Conservation (phyloP, 2,113 vertebrate species). For the Fregata magnificens region DNA sequence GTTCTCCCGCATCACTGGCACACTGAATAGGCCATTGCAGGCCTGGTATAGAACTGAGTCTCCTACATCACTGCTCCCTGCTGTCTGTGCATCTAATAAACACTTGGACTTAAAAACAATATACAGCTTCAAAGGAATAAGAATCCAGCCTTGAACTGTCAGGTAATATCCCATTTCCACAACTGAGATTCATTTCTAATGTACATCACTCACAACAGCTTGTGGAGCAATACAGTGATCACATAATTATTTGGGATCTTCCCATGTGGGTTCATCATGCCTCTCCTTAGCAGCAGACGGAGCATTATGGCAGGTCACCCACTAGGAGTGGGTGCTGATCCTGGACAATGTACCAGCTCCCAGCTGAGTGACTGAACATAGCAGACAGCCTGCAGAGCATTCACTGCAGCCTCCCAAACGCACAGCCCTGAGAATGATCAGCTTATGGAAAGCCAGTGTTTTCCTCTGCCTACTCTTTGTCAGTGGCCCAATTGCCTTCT, state of each 20-base stretch:
- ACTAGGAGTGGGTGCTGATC: neutral
- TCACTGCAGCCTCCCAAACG: neutral
- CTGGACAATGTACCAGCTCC: neutral
- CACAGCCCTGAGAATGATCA: neutral
- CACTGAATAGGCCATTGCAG: neutral
- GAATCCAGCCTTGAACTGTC: neutral
- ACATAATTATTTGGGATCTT: neutral
- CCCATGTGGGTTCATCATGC: neutral
- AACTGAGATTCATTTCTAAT: neutral
- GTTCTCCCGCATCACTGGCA: neutral
- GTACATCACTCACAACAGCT: neutral
- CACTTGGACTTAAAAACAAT: neutral
- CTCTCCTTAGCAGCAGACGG: neutral
- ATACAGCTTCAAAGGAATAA: neutral
- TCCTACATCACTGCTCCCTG: neutral
- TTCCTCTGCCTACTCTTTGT: neutral
- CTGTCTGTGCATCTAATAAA: neutral
- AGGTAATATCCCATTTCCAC: neutral
- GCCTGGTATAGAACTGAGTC: neutral
- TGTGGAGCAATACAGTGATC: neutral
- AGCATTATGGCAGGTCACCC: neutral
- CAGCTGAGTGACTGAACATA: accelerated
- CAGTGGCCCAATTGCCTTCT: neutral
- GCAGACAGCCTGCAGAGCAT: neutral
- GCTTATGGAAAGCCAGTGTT: neutral